phyloP scores from a whole-genome alignment of 2,797 vertebrate species.

The Micromesistius poutassou region DNA sequence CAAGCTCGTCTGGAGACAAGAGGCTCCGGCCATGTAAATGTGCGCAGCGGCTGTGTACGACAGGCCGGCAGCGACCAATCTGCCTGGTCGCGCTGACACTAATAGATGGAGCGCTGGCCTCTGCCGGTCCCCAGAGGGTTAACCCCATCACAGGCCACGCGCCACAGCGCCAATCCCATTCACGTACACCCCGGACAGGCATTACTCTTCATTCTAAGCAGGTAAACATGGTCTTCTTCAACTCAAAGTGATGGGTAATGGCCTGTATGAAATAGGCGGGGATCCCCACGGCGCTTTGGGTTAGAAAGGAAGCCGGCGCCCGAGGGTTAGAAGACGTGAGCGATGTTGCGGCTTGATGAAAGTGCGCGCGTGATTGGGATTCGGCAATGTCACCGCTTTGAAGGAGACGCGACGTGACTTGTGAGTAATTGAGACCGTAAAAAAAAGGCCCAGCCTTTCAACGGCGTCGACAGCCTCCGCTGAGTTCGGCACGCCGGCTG shows the following conservation, averaged over 20 bases:
- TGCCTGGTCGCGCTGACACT: conserved; percentile 53
- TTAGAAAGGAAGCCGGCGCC: background rate
- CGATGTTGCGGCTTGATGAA: background rate
- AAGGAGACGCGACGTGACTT: background rate
- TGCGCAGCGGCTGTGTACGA: conserved; percentile 31
- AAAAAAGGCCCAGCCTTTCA: too few relatives aligned
- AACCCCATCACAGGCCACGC: conserved; percentile 54
- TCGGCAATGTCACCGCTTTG: background rate
- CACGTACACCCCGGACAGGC: conserved; percentile 29
- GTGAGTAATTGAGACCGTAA: background rate
- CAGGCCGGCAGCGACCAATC: conserved; percentile 47
- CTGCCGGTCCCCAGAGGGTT: conserved; percentile 46
- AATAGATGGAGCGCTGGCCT: conserved; percentile 57
- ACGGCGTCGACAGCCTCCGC: too few relatives aligned
- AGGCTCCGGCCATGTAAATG: conserved; percentile 42
- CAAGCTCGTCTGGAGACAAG: conserved; percentile 48
- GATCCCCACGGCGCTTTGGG: background rate
- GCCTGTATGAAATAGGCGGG: background rate
- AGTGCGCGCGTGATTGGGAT: background rate
- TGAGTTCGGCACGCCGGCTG: background rate
- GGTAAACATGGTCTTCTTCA: conserved; percentile 26
- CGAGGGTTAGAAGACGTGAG: background rate
- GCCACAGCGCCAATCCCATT: conserved; percentile 38
- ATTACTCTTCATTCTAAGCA: conserved; percentile 19
- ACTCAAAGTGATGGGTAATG: background rate